Evolutionary conservation across 1,140 invertebrate genomes (phyloP).

Genomic region (Holotrichia oblita): DNA sequence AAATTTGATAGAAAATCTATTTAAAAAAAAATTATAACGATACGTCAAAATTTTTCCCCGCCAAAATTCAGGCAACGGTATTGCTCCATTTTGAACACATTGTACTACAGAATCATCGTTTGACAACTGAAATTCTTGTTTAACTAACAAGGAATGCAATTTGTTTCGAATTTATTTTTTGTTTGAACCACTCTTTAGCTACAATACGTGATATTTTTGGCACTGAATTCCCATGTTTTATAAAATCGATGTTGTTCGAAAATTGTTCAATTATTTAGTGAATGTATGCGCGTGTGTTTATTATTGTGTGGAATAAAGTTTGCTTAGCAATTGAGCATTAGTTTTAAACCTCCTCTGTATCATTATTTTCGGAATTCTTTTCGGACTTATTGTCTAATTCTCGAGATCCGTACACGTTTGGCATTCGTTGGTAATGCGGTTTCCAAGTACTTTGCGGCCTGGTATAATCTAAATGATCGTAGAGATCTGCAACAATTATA

Average conservation of each 20-base stretch:
- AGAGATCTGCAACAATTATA: slow-evolving; percentile 68
- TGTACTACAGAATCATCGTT: background rate
- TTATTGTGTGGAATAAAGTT: no score
- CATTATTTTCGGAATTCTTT: background rate
- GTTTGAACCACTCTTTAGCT: background rate
- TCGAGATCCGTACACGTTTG: slow-evolving; percentile 65
- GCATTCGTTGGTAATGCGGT: slow-evolving; percentile 85
- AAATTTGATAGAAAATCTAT: slow-evolving; percentile 10
- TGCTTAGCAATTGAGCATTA: no score
- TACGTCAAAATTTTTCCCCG: background rate
- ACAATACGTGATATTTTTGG: background rate
- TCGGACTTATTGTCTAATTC: slow-evolving; percentile 48
- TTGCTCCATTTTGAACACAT: background rate
- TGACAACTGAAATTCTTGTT: background rate
- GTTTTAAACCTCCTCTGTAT: background rate
- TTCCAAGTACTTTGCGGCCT: slow-evolving; percentile 82
- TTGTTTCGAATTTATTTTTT: background rate
- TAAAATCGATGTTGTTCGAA: background rate
- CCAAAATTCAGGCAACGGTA: background rate
- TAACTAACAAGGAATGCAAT: background rate
- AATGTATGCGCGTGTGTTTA: no score
- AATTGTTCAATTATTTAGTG: background rate
- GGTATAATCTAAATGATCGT: slow-evolving; percentile 88
- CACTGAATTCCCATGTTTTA: background rate
- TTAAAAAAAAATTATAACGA: background rate